Evolutionary conservation across 2,113 vertebrate species (phyloP), one percentile per base, ranked within the genome.

Genomic region (Trogon melanurus): DNA sequence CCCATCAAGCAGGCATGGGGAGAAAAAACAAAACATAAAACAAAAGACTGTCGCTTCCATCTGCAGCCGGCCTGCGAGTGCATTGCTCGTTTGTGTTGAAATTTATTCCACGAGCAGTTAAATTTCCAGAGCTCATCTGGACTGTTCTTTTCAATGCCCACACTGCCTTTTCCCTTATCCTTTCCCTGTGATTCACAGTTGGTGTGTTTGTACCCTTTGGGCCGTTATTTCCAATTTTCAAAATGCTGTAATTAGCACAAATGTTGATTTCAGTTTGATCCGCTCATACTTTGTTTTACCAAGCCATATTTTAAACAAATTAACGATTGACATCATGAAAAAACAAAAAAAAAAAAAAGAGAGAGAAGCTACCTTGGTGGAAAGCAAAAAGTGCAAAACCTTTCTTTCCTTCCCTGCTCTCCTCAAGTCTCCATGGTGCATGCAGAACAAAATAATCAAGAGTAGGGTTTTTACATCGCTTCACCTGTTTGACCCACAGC

Each of bases 121-220:
- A 92, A 97, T 97, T 97, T 97, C 89, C 89, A 96, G 96, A 97
- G 97, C 97, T 96, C 95, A 95, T 95, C 93, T 97, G 97, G 97
- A 96, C 97, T 98, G 97, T 98, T 98, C 98, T 98, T 98, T 98
- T 98, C 97, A 96, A 98, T 98, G 98, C 97, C 98, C 98, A 96
- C 85, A 96, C 96, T 98, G 97, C 96, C 97, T 98, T 98, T 97
- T 95, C 93, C 97, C 95, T 97, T 92, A 97, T 97, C 93, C 48
- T 87, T 97, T 97, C 92, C 96, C 97, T 95, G 60, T 95, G 95
- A 98, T 97, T 98, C 86, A 92, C 97, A 84, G 93, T 97, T 97
- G 91, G 76, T 96, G 80, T 94, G 93, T 94, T 96, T 94, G 74
- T 93, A 93, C 88, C 86, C 93, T 95, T 91, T 96, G 97, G 98